Base-by-base conservation (phyloP, 2,888 invertebrate genomes). In the Ophion ellenae region DNA sequence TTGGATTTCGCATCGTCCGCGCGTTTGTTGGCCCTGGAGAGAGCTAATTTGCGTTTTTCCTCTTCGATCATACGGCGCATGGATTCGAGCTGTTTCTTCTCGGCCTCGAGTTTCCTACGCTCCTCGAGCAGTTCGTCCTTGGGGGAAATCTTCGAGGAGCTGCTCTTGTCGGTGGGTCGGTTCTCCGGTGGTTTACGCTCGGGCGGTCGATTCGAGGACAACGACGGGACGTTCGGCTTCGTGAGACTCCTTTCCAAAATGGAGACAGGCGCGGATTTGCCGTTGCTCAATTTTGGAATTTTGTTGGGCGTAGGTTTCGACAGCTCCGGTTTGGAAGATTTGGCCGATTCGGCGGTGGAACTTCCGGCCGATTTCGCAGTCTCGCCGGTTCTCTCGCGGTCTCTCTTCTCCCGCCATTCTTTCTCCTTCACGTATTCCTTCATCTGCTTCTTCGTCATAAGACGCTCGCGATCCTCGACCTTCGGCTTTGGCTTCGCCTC, bases 371-470 rank as follows among this genome's bases (percentile, higher is more conserved):
- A 32, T 85, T 79, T 86, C 14, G 74, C 14, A 75, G 40, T 81
- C 67, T 92, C 89, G 24, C 80, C 80, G 71, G 87, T 89, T 53
- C 86, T 87, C 40, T 85, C 88, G 1, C 89, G 88, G 76, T 90
- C 91, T 71, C 94, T 94, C 76, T 95, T 95, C 77, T 96, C 96
- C 61, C 96, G 95, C 90, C 94, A 95, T 67, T 96, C 97, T 92
- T 96, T 96, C 88, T 97, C 97, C 89, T 96, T 96, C 90, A 97
- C 96, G 90, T 96, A 95, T 91, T 98, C 97, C 67, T 95, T 95
- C 91, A 96, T 97, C 91, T 98, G 98, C 89, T 96, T 97, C 89
- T 97, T 97, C 0, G 98, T 98, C 95, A 98, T 96, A 14, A 96
- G 95, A 66, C 97, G 95, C 88, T 97, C 97, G 0, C 95, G 95